Base-by-base conservation (phyloP, 2,888 invertebrate genomes). In the Drepana falcataria region DNA sequence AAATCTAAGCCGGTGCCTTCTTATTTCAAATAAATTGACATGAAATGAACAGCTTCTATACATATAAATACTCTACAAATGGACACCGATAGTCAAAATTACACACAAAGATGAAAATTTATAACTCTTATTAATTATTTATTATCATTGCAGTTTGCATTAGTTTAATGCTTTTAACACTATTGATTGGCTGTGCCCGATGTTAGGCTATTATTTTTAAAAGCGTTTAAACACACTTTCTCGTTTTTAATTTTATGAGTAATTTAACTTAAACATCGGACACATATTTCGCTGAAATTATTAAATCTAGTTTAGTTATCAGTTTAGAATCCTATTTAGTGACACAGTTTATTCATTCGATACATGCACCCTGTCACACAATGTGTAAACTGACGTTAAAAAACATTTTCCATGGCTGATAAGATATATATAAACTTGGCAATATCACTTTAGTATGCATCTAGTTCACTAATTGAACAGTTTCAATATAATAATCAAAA, bases 321-420 rank as follows among this genome's bases (percentile, higher is more conserved):
- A 56, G 57, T 65, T 68, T 65, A 69, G 62, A 61, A 64, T 65
- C 65, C 64, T 71, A 68, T 67, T 74, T 72, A 70, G 61, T 74
- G 71, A 71, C 66, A 67, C 67, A 66, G 54, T 69, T 73, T 74
- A 68, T 65, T 81, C 76, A 73, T 69, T 74, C 64, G 87, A 89
- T 89, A 89, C 90, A 90, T 89, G 89, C 88, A 86, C 83, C 87
- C 87, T 87, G 90, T 86, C 90, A 90, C 90, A 90, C 90, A 81
- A 83, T 90, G 88, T 89, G 87, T 81, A 75, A 69, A 63, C 65
- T 65, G 69, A 63, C 64, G 55, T 56, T 55, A 60, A 65, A 66
- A 68, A 63, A 68, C 69, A 48, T 52, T 55, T 58, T 55, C 55
- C 48, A 54, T 59, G 51, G 54, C 51, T 59, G 51, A 0, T 37